These are phyloP conservation scores for Pseudoips prasinana DNA, from an alignment of 2,888 invertebrate genomes.

Conservation along the genomic window DNA sequence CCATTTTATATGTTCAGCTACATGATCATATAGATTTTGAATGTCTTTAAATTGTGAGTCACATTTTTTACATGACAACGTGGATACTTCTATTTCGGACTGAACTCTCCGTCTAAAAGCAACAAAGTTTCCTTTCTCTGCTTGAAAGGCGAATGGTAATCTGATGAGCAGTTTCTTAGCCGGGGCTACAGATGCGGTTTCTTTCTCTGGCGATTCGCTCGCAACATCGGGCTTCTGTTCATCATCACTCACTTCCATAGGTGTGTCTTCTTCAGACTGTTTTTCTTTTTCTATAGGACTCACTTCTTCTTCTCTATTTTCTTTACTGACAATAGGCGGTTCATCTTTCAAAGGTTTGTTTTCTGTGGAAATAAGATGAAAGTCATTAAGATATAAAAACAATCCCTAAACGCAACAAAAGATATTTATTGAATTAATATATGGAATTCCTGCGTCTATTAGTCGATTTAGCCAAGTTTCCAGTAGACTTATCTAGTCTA, in stretches of 20 bases:
- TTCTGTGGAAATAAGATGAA: conserved; percentile 32
- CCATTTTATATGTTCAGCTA: conserved; percentile 86
- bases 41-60: conserved; percentile 68
- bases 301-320: conserved; percentile 24
- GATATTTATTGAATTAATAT: no score
- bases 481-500: no score
- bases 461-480: no score
- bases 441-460: no score
- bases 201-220: conserved; percentile 43
- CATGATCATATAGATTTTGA: conserved; percentile 82
- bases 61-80: conserved; percentile 78
- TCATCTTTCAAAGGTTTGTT: conserved; percentile 37
- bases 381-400: neutral
- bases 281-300: conserved; percentile 21
- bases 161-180: conserved; percentile 35
- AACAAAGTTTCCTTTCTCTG: conserved; percentile 64
- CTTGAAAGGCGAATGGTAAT: conserved; percentile 59
- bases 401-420: neutral
- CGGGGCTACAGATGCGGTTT: conserved; percentile 29
- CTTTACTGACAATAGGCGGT: conserved; percentile 17
- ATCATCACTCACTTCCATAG: conserved; percentile 41
- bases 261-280: conserved; percentile 31
- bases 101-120: conserved; percentile 60
- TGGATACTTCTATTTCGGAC: conserved; percentile 62
- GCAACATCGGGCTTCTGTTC: conserved; percentile 39